Base-by-base conservation (phyloP, 2,888 invertebrate genomes). In the Periphyllus acericola region DNA sequence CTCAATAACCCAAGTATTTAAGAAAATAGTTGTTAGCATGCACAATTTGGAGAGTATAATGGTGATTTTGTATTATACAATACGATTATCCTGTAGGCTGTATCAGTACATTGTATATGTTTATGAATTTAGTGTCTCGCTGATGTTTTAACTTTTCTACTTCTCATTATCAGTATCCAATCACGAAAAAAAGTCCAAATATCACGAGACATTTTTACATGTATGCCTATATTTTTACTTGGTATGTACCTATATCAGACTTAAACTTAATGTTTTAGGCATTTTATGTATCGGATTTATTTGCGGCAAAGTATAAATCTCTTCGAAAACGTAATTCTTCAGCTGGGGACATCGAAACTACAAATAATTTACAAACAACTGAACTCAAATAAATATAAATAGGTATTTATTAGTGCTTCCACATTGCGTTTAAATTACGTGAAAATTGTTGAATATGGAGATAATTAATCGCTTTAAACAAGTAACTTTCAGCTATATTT, bases 221-320 rank as follows among this genome's bases (percentile, higher is more conserved):
- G 17, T 75, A 34, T 74, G 60, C n/a, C 9, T 75, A 40, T 78
- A 52, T 32, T 21, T 72, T 52, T 52, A 85, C n/a, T 74, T 40
- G 40, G 32, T 75, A n/a, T 86, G 72, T 79, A 71, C 66, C 71
- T 79, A 72, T 71, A 80, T 79, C 52, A 79, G 34, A 86, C 29
- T 52, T 85, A n/a, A 85, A 85, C 66, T 84, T 87, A 74, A 87
- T 87, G 87, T 87, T 87, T 75, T 87, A 89, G 89, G 83, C 89
- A 74, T 80, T 74, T 40, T 89, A 34, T 52, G 84, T 89, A 25
- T 84, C 89, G 55, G 89, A 89, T 72, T 84, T 89, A 78, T 89
- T 79, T 79, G 36, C 46, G 8, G 29, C 89, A 76, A 89, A 89
- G 46, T 79, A 78, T 78, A 89, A 79, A 83, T 79, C 71, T 34